Base-by-base conservation (phyloP, 1,140 invertebrate species). In the Hetaerina americana region DNA sequence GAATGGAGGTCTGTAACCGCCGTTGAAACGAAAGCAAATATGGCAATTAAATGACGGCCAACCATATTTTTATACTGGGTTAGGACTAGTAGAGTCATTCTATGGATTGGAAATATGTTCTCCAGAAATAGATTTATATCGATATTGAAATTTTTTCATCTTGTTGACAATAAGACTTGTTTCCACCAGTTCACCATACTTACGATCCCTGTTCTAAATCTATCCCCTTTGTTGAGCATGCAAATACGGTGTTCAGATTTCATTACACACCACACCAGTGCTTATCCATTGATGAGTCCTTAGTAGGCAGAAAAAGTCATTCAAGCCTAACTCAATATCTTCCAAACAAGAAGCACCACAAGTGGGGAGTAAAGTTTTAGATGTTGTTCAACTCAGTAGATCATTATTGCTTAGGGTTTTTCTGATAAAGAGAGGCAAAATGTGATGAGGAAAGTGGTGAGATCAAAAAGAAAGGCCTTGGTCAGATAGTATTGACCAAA, bases 91-190 rank as follows among this genome's bases (percentile, higher is more conserved):
- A 70, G 74, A 73, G 28, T 71, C 40, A 77, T 78, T 27, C 76
- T 76, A 72, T 77, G 77, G 77, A 77, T 78, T 75, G 57, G 70
- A 15, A 71, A 75, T 75, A 78, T 78, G 76, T 78, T 77, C 72
- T 27, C 73, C 22, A 68, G 74, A 28, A 75, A 77, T 72, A 74
- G 76, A 72, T 78, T 77, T 73, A 71, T 74, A 67, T 72, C 76
- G 66, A n/a, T 78, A 70, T 75, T 73, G 12, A 66, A 72, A 70
- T 70, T 29, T 15, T 73, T 75, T 71, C 72, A 75, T 67, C 5
- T 77, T 74, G 68, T 75, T 15, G 69, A 75, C 67, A 71, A 72
- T 18, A 25, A 22, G 18, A 57, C 27, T 69, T 76, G 70, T 10
- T 66, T 71, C 26, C 72, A 74, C 72, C 66, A 49, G 70, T 72